A percentile compares a stretch with the other conserved stretches of the same genome.
Conservation (phyloP, 2,113 vertebrate genomes). For the Sprattus sprattus region DNA sequence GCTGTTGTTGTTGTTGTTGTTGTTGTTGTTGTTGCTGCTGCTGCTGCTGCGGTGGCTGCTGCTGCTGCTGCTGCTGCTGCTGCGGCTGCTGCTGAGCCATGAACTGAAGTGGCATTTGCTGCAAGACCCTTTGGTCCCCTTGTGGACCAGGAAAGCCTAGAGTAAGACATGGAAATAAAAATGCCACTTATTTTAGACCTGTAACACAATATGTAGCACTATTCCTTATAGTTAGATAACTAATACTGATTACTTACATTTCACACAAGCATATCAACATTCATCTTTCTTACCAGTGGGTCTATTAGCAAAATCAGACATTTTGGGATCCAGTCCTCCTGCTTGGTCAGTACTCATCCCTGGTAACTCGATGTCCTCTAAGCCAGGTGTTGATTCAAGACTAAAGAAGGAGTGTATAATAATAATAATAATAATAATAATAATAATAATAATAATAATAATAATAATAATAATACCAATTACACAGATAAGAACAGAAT, state of each 20-base stretch:
- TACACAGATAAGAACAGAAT: not conserved
- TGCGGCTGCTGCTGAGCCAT: constrained; percentile 76
- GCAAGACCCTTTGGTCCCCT: constrained; percentile 89
- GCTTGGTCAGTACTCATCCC: constrained; percentile 83
- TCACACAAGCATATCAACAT: not conserved
- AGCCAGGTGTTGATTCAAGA: constrained; percentile 77
- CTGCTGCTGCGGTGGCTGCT: constrained; percentile 57
- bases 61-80: constrained; percentile 56
- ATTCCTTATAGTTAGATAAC: not conserved
- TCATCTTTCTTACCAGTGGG: constrained; percentile 75
- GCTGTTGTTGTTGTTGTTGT: constrained; percentile 41
- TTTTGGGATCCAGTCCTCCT: constrained; percentile 81
- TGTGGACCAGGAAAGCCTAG: constrained; percentile 86
- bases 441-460: too few relatives aligned
- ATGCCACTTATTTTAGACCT: not conserved
- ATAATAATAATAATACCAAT: too few relatives aligned
- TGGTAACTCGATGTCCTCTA: constrained; percentile 86
- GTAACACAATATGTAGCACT: not conserved
- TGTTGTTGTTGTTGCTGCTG: constrained; percentile 67
- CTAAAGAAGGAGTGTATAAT: constrained; percentile 57
- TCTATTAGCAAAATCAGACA: constrained; percentile 85
- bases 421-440: too few relatives aligned
- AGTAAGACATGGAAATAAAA: constrained; percentile 36
- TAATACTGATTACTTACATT: too few relatives aligned
- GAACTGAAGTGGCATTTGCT: constrained; percentile 90